Conservation (phyloP, 2,888 invertebrate species). For the Neelides folsomi region DNA sequence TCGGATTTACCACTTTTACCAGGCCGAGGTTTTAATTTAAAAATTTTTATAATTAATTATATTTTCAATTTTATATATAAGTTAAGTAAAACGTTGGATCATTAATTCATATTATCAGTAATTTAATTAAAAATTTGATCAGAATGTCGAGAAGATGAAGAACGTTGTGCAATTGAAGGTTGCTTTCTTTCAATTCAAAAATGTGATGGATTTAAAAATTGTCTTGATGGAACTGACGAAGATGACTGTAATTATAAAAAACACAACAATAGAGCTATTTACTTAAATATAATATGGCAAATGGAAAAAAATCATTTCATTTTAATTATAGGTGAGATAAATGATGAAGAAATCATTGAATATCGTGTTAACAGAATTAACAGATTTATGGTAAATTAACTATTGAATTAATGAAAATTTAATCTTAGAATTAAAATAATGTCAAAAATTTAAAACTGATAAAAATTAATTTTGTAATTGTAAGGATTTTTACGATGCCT, state of each 20-base stretch:
- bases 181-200: constrained; percentile 38
- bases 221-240: constrained; percentile 39
- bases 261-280: neutral
- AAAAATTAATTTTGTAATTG: neutral
- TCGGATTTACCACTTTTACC: constrained; percentile 35
- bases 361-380: constrained; percentile 34
- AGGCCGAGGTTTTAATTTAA: constrained; percentile 18
- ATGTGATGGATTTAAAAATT: constrained; percentile 41
- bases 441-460: constrained; percentile 3
- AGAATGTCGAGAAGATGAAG: constrained; percentile 11
- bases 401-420: neutral
- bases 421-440: neutral
- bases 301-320: constrained; percentile 1
- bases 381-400: constrained; percentile 21
- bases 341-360: constrained; percentile 33
- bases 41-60: too few relatives aligned
- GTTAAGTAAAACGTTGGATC: too few relatives aligned
- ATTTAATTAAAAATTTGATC: neutral
- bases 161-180: constrained; percentile 37
- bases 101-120: too few relatives aligned
- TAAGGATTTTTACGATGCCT: constrained; percentile 38
- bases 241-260: constrained; percentile 38
- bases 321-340: constrained; percentile 29
- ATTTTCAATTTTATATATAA: too few relatives aligned
- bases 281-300: too few relatives aligned